Percentiles rank a stretch among this genome's conserved stretches.
phyloP scores from a whole-genome alignment of 2,888 invertebrate species.

The Balanococcus diminutus region DNA sequence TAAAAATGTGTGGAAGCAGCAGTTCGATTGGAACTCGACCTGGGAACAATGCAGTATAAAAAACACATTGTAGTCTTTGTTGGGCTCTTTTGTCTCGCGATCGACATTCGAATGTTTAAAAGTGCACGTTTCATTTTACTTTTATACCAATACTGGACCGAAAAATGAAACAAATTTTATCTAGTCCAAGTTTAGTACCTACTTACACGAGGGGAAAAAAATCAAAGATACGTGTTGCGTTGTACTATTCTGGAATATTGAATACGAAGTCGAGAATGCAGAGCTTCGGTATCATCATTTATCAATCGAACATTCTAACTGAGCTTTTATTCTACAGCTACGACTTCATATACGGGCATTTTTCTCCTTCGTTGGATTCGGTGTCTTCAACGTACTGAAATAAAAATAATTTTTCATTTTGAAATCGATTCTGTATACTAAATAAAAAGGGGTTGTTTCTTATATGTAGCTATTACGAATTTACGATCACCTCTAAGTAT shows the following conservation, averaged over 20 bases:
- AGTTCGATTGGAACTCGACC: conserved; percentile 19
- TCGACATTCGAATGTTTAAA: conserved; percentile 8
- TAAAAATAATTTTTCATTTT: conserved; percentile 17
- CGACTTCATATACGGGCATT: not conserved
- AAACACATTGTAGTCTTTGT: conserved; percentile 36
- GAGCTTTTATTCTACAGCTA: not conserved
- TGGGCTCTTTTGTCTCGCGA: not conserved
- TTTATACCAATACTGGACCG: not conserved
- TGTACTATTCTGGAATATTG: not conserved
- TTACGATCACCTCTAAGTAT: not conserved
- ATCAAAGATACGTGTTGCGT: not conserved
- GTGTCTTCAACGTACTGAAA: not conserved
- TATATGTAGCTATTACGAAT: no score
- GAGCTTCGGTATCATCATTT: not conserved
- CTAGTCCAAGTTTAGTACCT: not conserved
- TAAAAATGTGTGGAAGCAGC: conserved; percentile 52
- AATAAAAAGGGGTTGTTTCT: not conserved
- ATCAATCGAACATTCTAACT: not conserved
- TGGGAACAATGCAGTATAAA: conserved; percentile 39
- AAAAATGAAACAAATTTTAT: not conserved
- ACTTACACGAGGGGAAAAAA: not conserved
- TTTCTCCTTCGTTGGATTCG: not conserved
- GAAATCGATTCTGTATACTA: not conserved
- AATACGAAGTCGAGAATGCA: not conserved
- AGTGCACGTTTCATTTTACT: conserved; percentile 11